These are phyloP conservation scores for Centropus unirufus DNA, from an alignment of 2,113 vertebrate species.

Conservation along the genomic window DNA sequence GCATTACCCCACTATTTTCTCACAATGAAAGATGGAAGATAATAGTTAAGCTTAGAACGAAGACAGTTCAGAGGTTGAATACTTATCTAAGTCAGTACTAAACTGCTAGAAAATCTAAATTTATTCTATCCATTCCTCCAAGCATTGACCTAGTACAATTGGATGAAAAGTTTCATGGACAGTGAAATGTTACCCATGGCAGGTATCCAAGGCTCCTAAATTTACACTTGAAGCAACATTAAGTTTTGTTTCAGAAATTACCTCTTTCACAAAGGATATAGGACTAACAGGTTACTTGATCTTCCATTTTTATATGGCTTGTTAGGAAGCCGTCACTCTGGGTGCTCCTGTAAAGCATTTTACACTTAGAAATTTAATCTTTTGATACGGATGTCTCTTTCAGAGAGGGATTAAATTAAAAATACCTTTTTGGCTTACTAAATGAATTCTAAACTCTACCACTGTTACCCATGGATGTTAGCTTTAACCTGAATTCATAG, in stretches of 20 bases:
- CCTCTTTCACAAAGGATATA: accelerated
- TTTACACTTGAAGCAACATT: not conserved
- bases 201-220: not conserved
- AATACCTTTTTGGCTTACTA: not conserved
- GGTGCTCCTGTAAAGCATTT: not conserved
- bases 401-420: not conserved
- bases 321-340: not conserved
- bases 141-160: not conserved
- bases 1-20: not conserved
- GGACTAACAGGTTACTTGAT: not conserved
- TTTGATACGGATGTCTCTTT: not conserved
- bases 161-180: not conserved
- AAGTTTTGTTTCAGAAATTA: not conserved
- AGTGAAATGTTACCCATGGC: not conserved
- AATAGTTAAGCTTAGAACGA: not conserved
- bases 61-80: not conserved
- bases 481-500: not conserved
- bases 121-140: not conserved
- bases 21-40: accelerated
- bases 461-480: not conserved
- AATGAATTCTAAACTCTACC: not conserved
- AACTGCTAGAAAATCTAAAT: not conserved
- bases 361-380: not conserved
- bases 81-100: not conserved
- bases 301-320: not conserved